Percentiles rank a stretch among this genome's conserved stretches.
phyloP scores from a whole-genome alignment of 1,140 invertebrate species.

The Archivesica marissinica region DNA sequence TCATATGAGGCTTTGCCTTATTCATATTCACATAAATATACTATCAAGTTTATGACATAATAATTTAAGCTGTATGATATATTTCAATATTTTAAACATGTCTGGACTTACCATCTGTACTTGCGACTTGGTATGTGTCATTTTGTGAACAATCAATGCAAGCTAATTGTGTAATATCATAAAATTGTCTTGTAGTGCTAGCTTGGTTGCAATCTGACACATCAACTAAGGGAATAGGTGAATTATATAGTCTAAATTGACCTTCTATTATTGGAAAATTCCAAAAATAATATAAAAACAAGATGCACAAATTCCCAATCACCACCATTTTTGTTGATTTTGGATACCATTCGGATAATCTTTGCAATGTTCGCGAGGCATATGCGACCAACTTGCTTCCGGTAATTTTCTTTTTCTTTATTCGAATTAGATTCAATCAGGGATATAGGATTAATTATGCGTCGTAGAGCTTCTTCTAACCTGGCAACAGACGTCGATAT shows the following conservation, averaged over 20 bases:
- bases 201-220: conserved; percentile 41
- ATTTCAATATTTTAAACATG: conserved; percentile 17
- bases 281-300: not conserved
- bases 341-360: conserved; percentile 48
- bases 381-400: no score
- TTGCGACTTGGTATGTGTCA: conserved; percentile 30
- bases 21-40: no score
- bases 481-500: no score
- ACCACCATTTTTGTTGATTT: conserved; percentile 77
- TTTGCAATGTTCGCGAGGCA: no score
- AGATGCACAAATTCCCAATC: not conserved
- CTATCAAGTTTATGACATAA: no score
- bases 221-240: conserved; percentile 13
- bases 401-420: no score
- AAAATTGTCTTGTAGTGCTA: conserved; percentile 47
- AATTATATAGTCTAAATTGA: not conserved
- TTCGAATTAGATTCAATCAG: no score
- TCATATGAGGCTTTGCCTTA: no score
- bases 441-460: no score
- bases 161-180: conserved; percentile 30
- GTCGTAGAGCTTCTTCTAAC: no score
- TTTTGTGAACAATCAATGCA: conserved; percentile 54
- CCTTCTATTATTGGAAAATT: not conserved
- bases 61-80: no score
- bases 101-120: conserved; percentile 63